Evolutionary conservation across 2,113 vertebrate genomes (phyloP).

Genomic region (Periophthalmus modestus): DNA sequence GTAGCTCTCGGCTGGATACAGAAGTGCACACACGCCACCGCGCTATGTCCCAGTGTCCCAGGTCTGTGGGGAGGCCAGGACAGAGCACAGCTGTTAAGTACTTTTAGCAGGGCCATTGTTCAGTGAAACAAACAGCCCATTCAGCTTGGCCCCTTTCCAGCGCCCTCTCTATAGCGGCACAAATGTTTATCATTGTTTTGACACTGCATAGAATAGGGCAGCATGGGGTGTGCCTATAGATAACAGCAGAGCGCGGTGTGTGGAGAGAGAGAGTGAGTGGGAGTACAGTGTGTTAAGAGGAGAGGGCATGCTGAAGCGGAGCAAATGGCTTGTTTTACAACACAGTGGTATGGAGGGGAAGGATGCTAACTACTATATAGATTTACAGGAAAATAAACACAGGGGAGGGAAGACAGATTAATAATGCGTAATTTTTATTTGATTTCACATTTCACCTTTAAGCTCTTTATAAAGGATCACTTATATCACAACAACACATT

Average conservation of each 20-base stretch:
- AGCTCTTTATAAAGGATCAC: no score
- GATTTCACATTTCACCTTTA: no score
- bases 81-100: constrained; percentile 74
- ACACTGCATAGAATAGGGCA: constrained; percentile 68
- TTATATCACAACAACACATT: no score
- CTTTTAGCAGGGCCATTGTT: constrained; percentile 74
- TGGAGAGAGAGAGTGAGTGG: not conserved
- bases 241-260: constrained; percentile 28
- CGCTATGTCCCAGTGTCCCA: constrained; percentile 49
- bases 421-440: not conserved
- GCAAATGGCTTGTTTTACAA: constrained; percentile 11
- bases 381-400: not conserved
- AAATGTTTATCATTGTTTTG: constrained; percentile 79
- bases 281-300: constrained; percentile 23
- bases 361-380: not conserved
- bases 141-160: constrained; percentile 75
- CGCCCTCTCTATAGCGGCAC: constrained; percentile 63
- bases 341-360: not conserved
- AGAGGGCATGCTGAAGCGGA: constrained; percentile 9
- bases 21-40: constrained; percentile 62
- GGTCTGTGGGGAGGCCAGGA: constrained; percentile 57
- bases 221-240: constrained; percentile 72
- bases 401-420: not conserved
- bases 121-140: constrained; percentile 73
- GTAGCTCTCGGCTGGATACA: constrained; percentile 38